Evolutionary conservation across 1,140 invertebrate species (phyloP).

Genomic region (Cyrtorhinus lividipennis): DNA sequence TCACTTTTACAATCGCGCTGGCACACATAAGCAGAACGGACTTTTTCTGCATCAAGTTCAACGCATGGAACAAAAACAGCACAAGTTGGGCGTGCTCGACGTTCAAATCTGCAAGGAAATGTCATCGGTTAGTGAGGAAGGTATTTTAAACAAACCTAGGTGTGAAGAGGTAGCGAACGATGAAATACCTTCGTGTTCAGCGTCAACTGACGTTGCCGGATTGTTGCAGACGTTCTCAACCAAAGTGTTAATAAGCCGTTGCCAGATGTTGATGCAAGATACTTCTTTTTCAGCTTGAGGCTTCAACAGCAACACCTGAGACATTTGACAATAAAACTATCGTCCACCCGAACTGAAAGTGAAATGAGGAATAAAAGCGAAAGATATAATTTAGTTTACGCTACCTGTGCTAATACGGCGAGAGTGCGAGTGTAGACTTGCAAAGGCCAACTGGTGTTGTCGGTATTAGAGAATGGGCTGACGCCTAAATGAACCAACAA

Average conservation of each 20-base stretch:
- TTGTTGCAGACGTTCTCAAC: slow-evolving; percentile 60
- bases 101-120: slow-evolving; percentile 62
- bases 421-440: slow-evolving; percentile 75
- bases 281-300: slow-evolving; percentile 74
- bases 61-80: slow-evolving; percentile 83
- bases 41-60: slow-evolving; percentile 94
- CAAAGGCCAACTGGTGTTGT: slow-evolving; percentile 46
- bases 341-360: background rate
- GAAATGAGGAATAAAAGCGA: background rate
- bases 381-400: too few species aligned
- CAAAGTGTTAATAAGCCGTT: slow-evolving; percentile 69
- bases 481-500: slow-evolving; percentile 61
- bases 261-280: slow-evolving; percentile 79
- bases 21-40: slow-evolving; percentile 70
- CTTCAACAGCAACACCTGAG: slow-evolving; percentile 58
- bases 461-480: slow-evolving; percentile 46
- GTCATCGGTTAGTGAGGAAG: background rate
- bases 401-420: slow-evolving; percentile 58
- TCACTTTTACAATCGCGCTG: slow-evolving; percentile 47
- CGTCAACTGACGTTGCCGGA: slow-evolving; percentile 35
- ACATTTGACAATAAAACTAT: slow-evolving; percentile 18
- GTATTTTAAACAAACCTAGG: background rate
- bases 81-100: slow-evolving; percentile 89
- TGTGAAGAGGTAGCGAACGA: background rate
- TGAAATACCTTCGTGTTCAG: slow-evolving; percentile 47